Evolutionary conservation across 92 coral and sea anemone species (phyloP).

Genomic region (Anthopleura xanthogrammica): DNA sequence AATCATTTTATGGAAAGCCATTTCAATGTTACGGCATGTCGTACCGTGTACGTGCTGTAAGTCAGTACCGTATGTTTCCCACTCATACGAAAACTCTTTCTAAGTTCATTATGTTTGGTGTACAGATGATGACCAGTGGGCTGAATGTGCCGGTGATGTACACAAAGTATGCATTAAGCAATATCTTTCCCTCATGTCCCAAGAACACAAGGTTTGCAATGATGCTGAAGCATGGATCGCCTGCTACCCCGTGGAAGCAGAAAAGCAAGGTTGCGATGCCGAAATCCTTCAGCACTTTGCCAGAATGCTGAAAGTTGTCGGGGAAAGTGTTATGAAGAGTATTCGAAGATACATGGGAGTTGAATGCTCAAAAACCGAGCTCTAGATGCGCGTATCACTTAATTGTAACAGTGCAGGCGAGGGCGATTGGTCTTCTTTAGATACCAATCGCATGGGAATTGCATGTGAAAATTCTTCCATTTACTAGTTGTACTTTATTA

Average conservation of each 20-base stretch:
- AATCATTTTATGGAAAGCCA: background rate
- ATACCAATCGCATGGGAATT: background rate
- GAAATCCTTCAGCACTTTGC: conserved; percentile 18
- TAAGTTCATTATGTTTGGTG: background rate
- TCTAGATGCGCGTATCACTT: background rate
- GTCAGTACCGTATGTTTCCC: no score
- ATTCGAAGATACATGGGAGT: conserved; percentile 11
- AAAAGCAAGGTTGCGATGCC: conserved; percentile 8
- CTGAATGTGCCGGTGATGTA: conserved; percentile 8
- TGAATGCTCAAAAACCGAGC: conserved; percentile 6
- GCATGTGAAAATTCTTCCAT: no score
- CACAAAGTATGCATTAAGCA: conserved; percentile 25
- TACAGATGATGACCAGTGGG: conserved; percentile 17
- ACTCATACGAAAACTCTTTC: no score
- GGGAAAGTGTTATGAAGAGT: background rate
- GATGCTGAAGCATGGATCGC: conserved; percentile 15
- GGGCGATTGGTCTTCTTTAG: no score
- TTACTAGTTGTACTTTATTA: background rate
- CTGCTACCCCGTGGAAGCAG: conserved; percentile 21
- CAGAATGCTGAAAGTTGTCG: conserved; percentile 13
- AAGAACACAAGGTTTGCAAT: conserved; percentile 10
- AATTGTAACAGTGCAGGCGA: background rate
- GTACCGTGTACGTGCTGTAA: no score
- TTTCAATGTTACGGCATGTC: background rate
- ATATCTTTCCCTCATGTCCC: background rate